Evolutionary conservation across 1,140 invertebrate species (phyloP).

Genomic region (Pachypeltis micranthus): DNA sequence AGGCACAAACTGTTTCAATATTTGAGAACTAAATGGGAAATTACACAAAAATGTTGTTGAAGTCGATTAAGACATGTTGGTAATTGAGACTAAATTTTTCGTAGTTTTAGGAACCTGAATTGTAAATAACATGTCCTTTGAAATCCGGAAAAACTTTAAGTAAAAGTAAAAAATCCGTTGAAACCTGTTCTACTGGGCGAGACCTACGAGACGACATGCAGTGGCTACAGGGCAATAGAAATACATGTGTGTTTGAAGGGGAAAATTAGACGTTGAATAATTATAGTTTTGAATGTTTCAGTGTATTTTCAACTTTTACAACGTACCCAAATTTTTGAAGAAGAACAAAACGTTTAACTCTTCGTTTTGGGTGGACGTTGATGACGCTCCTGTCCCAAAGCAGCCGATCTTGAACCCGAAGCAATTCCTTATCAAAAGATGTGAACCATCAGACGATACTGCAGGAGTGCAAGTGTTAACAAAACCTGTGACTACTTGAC

Average conservation of each 20-base stretch:
- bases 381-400: not conserved
- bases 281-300: not conserved
- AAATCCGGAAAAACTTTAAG: not conserved
- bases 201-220: too few species aligned
- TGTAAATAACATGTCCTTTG: not conserved
- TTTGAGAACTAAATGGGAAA: too few species aligned
- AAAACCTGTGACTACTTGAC: not conserved
- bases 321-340: slow-evolving; percentile 1
- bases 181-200: too few species aligned
- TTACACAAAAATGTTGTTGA: too few species aligned
- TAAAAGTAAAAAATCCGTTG: not conserved
- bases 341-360: slow-evolving; percentile 9
- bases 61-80: too few species aligned
- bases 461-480: not conserved
- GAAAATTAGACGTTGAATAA: not conserved
- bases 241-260: not conserved
- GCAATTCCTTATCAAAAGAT: not conserved
- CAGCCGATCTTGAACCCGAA: not conserved
- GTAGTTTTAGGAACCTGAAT: too few species aligned
- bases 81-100: too few species aligned
- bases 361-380: slow-evolving; percentile 7
- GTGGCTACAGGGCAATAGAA: too few species aligned
- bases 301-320: slow-evolving; percentile 8
- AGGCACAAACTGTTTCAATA: too few species aligned
- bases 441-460: not conserved